phyloP scores from a whole-genome alignment of 2,113 vertebrate genomes.

The Nycticorax nycticorax region DNA sequence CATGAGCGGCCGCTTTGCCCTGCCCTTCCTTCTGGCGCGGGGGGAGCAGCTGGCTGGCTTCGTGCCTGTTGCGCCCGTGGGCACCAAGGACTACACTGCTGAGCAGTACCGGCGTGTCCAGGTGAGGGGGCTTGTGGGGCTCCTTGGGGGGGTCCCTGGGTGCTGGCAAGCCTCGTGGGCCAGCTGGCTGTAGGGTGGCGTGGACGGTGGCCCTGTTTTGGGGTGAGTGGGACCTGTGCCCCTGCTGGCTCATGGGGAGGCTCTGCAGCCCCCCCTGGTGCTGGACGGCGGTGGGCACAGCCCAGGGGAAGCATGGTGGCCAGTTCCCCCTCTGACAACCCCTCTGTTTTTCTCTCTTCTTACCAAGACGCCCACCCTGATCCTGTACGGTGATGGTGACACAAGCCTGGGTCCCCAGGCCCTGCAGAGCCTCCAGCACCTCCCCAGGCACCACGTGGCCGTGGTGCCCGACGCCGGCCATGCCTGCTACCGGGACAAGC shows the following conservation, averaged over 20 bases:
- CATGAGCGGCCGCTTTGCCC: conserved; percentile 90
- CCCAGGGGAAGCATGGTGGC: background rate
- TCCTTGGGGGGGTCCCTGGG: background rate
- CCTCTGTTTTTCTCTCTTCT: background rate
- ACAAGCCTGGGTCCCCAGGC: conserved; percentile 84
- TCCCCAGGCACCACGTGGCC: conserved; percentile 81
- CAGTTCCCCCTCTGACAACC: background rate
- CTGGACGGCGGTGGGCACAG: background rate
- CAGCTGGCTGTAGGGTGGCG: background rate
- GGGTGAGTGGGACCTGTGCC: background rate
- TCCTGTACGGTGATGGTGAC: conserved; percentile 88
- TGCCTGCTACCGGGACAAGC: conserved; percentile 93
- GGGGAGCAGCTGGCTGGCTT: conserved; percentile 82
- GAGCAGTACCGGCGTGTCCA: conserved; percentile 86
- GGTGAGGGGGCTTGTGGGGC: conserved; percentile 68
- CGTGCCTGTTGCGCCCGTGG: conserved; percentile 86
- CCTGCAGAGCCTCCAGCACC: conserved; percentile 85
- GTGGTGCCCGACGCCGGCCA: conserved; percentile 83
- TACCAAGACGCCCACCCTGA: conserved; percentile 88
- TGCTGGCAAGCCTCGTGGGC: accelerated
- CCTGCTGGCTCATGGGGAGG: accelerated
- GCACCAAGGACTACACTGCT: conserved; percentile 81
- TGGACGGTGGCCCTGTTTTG: background rate
- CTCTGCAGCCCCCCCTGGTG: accelerated
- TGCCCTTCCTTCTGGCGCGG: conserved; percentile 87